Conservation (phyloP, 1,140 invertebrate genomes). For the Plodia interpunctella region DNA sequence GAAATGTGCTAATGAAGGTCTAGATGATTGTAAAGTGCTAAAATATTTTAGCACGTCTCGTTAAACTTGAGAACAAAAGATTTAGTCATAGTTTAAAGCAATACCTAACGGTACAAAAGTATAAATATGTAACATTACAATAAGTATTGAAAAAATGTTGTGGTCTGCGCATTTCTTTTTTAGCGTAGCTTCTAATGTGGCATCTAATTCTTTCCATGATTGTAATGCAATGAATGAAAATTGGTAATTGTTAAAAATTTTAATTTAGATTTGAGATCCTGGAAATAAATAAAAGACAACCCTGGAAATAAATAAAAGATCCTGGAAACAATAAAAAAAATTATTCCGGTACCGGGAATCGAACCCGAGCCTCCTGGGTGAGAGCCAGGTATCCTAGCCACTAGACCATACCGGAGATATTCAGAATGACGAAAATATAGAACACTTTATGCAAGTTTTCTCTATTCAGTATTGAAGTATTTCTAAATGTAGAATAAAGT, state of each 20-base stretch:
- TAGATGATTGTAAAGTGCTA: constrained; percentile 8
- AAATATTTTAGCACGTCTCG: constrained; percentile 21
- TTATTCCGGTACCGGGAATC: constrained; percentile 30
- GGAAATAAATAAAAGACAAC: too few species aligned
- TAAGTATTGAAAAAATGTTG: too few species aligned
- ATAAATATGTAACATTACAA: too few species aligned
- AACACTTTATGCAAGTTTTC: not conserved
- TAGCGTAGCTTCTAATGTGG: too few species aligned
- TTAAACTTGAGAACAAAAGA: constrained; percentile 16
- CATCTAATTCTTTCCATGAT: too few species aligned
- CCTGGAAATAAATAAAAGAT: not conserved
- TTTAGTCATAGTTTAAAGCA: not conserved
- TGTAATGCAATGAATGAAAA: too few species aligned
- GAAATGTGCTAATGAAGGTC: not conserved
- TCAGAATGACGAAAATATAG: not conserved
- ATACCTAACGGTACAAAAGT: not conserved
- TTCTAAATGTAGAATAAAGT: too few species aligned
- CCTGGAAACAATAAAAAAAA: constrained; percentile 6
- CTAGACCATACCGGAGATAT: constrained; percentile 26
- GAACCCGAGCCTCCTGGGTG: constrained; percentile 40
- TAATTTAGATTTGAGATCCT: too few species aligned
- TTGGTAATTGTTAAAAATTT: too few species aligned
- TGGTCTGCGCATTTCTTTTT: too few species aligned
- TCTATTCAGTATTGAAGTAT: too few species aligned
- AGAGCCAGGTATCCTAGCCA: constrained; percentile 43